Percentiles rank a stretch among this genome's conserved stretches.
Evolutionary conservation across 2,113 vertebrate species (phyloP).

Genomic region (Neofelis nebulosa): DNA sequence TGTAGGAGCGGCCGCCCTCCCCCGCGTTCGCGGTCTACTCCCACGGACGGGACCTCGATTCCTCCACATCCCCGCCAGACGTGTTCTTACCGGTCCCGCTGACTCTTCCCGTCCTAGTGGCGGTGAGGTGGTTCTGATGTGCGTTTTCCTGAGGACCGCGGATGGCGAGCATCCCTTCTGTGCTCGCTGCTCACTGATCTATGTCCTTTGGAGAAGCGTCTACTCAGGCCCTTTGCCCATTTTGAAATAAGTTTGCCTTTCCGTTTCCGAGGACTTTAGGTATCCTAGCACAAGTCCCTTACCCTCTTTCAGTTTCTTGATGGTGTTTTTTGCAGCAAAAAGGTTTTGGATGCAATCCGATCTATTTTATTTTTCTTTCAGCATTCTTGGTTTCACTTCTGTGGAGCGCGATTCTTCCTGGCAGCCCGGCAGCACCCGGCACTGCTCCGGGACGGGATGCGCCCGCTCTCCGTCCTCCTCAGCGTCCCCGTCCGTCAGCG

Average conservation of each 20-base stretch:
- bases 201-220: not conserved
- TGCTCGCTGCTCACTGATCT: not conserved
- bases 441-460: not conserved
- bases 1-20: not conserved
- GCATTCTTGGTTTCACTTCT: not conserved
- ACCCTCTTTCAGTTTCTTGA: not conserved
- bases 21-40: not conserved
- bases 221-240: not conserved
- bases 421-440: too few relatives aligned
- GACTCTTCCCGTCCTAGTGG: fast-evolving
- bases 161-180: not conserved
- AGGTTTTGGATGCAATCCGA: not conserved
- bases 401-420: too few relatives aligned
- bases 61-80: too few relatives aligned
- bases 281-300: too few relatives aligned
- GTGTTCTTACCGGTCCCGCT: fast-evolving
- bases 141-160: not conserved
- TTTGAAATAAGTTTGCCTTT: not conserved
- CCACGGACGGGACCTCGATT: not conserved
- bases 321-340: not conserved
- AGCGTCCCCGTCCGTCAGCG: not conserved
- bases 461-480: not conserved
- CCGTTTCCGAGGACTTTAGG: not conserved
- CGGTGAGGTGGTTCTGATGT: fast-evolving
- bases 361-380: not conserved